Base-by-base conservation (phyloP, 2,888 invertebrate genomes). In the Caenorhabditis japonica region DNA sequence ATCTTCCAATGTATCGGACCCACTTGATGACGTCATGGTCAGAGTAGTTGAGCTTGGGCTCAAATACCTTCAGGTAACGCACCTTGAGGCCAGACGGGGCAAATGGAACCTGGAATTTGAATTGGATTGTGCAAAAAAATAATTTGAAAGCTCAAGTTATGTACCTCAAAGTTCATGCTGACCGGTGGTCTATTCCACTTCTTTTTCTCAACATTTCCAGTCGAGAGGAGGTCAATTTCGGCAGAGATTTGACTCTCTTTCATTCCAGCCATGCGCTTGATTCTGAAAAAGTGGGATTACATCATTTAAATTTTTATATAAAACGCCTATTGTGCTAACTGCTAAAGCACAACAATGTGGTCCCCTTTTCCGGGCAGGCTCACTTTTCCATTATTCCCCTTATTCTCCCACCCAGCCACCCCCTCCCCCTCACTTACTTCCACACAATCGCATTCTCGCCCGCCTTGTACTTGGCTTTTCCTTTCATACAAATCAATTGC, bases 1-100 rank as follows among this genome's bases (percentile, higher is more conserved):
- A 97, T 87, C 97, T 92, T 46, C 99, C 99, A 88, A 99, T 99
- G 90, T 99, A 99, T 30, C 99, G 92, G 79, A 99, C 99, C 99
- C 99, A 99, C 92, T 99, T 99, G 88, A 99, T 97, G 81, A 99
- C 99, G 89, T 99, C 99, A 87, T 99, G 97, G 90, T 99, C 99
- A 1, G 97, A 97, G 90, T 99, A 99, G 91, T 99, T 99, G 84
- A 99, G 91, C 89, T 99, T 99, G 0, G 97, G 94, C 90, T 99
- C 99, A 87, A 99, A 99, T 76, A 99, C 99, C 89, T 99, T 99
- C 87, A 99, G 90, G 89, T 99, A 99, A 39, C 99, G 93, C 69
- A 99, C 99, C 91, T 99, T 99, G 89, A 99, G 97, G 0, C 99
- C 99, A 55, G 97, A 99, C 4, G 99, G 99, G 10, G 99, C 99